These are phyloP conservation scores for Agriotes lineatus DNA, from an alignment of 2,888 invertebrate genomes.

Conservation along the genomic window DNA sequence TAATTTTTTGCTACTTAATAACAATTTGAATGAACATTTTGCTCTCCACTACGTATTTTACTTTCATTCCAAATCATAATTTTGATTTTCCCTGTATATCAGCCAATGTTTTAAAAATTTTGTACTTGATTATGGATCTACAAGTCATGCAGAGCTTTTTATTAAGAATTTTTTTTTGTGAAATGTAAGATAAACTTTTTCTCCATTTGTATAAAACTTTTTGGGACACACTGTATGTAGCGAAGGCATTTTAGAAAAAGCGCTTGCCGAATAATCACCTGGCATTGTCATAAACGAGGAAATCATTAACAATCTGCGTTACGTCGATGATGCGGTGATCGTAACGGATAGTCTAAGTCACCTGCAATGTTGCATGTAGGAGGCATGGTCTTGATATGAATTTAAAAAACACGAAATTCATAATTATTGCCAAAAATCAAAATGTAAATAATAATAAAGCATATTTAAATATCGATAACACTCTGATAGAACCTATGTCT, in stretches of 20 bases:
- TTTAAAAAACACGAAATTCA: neutral
- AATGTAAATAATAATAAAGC: neutral
- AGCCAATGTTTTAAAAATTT: too few relatives aligned
- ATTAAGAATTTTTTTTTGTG: too few relatives aligned
- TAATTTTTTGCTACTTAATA: too few relatives aligned
- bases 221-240: neutral
- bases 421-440: neutral
- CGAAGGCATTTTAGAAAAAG: neutral
- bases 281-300: neutral
- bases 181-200: too few relatives aligned
- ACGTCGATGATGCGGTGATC: neutral
- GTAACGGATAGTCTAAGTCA: neutral
- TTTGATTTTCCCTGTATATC: too few relatives aligned
- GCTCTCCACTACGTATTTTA: too few relatives aligned
- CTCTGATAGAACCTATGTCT: neutral
- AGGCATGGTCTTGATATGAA: neutral
- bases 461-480: neutral
- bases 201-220: too few relatives aligned
- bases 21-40: too few relatives aligned
- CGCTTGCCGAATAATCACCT: neutral
- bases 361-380: neutral
- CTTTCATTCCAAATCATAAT: too few relatives aligned
- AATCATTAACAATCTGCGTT: neutral
- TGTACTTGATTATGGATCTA: too few relatives aligned
- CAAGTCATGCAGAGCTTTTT: too few relatives aligned